Evolutionary conservation across 2,888 invertebrate species (phyloP), one percentile per base, ranked within the genome.

Genomic region (Orchesella flavescens): DNA sequence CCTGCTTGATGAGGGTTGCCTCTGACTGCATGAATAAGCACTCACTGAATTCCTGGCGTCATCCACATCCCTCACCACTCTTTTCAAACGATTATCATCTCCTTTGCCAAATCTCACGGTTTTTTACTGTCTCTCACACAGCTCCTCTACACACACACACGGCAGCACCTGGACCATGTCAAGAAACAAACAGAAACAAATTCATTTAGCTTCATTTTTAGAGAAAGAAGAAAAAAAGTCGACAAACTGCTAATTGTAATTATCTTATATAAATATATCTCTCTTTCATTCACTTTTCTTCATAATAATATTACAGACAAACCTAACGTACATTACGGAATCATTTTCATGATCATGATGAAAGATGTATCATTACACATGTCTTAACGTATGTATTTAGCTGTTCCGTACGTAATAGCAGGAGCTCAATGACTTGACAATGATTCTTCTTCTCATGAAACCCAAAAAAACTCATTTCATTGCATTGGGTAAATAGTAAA

Each of bases 1-100:
- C 69, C 57, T 72, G 57, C 57, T 72, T 72, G 34, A 57, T 72
- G 57, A 72, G 72, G 57, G 72, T 59, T 57, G 72, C 59, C 57
- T 72, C 59, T 59, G 63, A 55, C 34, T 74, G 63, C 46, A 74
- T 74, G 74, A 74, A 74, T 74, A 74, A 61, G 46, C 59, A 74
- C 63, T 74, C 74, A 44, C 24, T 61, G 21, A 43, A 55, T 44
- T 61, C 46, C 74, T 68, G 77, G 68, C 68, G 77, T 77, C 77
- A 68, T 66, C 53, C 75, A 75, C 77, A 68, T 77, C 68, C 77
- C 77, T 57, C 66, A 74, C 72, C 57, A 72, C 72, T 55, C n/a
- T 57, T 53, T 53, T 7, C 2, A 34, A 23, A 49, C 49, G 69
- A 69, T 69, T 69, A 68, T 46, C 17, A n/a, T 34, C 75, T 65